Evolutionary conservation across 2,797 vertebrate species (phyloP).

Genomic region (Heteromormyrus szaboi): DNA sequence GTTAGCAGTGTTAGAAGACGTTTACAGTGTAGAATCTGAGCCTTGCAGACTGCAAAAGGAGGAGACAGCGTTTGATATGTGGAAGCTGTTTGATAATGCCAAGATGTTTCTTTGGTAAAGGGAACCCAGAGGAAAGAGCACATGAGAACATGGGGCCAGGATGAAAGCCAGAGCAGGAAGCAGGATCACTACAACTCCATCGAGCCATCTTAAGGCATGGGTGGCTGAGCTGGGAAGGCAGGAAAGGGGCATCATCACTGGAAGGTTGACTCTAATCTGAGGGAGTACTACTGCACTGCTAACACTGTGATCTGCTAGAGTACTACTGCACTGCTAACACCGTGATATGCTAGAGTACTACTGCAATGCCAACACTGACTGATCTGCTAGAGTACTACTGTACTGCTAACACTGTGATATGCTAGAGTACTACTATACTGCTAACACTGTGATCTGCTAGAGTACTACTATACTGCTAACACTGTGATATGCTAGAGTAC

Average conservation of each 20-base stretch:
- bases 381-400: background rate
- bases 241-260: background rate
- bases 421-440: no score
- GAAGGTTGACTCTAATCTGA: background rate
- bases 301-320: no score
- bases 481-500: background rate
- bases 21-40: background rate
- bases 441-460: no score
- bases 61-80: background rate
- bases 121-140: background rate
- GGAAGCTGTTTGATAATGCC: background rate
- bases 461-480: no score
- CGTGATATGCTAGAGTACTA: no score
- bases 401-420: no score
- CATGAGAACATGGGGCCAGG: background rate
- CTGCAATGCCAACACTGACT: background rate
- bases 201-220: background rate
- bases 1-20: background rate
- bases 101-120: background rate
- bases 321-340: no score
- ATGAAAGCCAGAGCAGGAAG: background rate
- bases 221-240: background rate
- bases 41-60: background rate
- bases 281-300: background rate
- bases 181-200: background rate